phyloP scores from a whole-genome alignment of 2,888 invertebrate genomes.

The Caenorhabditis sp. region DNA sequence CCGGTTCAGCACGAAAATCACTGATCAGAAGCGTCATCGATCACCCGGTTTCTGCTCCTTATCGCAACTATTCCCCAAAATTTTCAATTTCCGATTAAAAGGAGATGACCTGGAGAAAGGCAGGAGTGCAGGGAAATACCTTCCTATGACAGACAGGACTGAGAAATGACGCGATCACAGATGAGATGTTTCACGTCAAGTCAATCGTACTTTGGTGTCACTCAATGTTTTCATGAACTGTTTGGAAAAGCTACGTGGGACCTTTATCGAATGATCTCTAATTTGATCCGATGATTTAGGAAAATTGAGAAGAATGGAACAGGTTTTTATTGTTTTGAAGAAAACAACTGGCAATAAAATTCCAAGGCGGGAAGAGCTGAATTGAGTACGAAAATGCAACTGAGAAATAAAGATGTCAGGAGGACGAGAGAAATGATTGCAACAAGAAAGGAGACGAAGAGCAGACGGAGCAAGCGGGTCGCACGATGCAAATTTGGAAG shows the following conservation, averaged over 20 bases:
- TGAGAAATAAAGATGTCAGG: background rate
- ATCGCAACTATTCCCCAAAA: slow-evolving; percentile 9
- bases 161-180: slow-evolving; percentile 1
- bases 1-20: slow-evolving; percentile 10
- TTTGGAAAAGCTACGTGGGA: background rate
- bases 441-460: slow-evolving; percentile 3
- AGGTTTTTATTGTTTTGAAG: background rate
- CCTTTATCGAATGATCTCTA: background rate
- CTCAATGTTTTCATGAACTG: background rate
- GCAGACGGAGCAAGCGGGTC: slow-evolving; percentile 2
- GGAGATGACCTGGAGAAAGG: slow-evolving; percentile 7
- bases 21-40: slow-evolving; percentile 2
- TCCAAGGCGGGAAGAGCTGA: background rate
- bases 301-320: background rate
- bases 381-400: background rate
- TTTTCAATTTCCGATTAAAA: slow-evolving; percentile 8
- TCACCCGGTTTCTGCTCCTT: background rate
- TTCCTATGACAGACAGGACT: background rate
- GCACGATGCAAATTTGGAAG: slow-evolving; percentile 10
- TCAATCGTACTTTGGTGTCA: slow-evolving; percentile 1
- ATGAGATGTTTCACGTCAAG: background rate
- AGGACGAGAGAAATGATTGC: background rate
- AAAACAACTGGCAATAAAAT: background rate
- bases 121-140: background rate
- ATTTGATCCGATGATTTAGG: background rate